Percentiles rank a stretch among this genome's conserved stretches.
Conservation (phyloP, 2,888 invertebrate species). For the Xestia xanthographa region DNA sequence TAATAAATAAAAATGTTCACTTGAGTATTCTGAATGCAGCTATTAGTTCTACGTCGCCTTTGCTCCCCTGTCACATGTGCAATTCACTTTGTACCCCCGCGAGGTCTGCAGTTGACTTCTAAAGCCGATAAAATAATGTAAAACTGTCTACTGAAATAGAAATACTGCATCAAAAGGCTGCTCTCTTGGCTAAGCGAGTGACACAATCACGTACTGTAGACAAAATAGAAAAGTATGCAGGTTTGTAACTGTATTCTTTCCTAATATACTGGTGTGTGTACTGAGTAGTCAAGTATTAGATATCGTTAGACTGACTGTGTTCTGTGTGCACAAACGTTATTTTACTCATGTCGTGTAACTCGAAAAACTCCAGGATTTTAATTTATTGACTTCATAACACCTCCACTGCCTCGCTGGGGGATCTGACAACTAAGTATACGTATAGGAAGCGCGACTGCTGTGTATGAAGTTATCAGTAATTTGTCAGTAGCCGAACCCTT, state of each 20-base stretch:
- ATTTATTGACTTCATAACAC: no score
- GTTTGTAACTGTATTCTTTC: background rate
- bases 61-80: slow-evolving; percentile 24
- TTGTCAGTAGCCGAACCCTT: no score
- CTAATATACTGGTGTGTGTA: background rate
- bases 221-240: background rate
- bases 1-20: slow-evolving; percentile 2
- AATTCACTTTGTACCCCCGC: slow-evolving; percentile 49
- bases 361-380: no score
- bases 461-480: no score
- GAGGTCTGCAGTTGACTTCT: slow-evolving; percentile 57
- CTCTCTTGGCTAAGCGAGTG: slow-evolving; percentile 13
- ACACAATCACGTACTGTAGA: slow-evolving; percentile 11
- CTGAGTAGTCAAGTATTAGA: background rate
- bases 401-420: no score
- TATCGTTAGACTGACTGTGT: background rate
- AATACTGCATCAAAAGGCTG: slow-evolving; percentile 34
- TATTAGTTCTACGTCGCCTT: slow-evolving; percentile 16
- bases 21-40: slow-evolving; percentile 13
- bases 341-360: no score
- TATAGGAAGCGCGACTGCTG: no score
- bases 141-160: slow-evolving; percentile 42
- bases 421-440: no score
- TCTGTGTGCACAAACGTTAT: no score
- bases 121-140: slow-evolving; percentile 62